Evolutionary conservation across 2,888 invertebrate species (phyloP), one percentile per base, ranked within the genome.

Genomic region (Sesia apiformis): DNA sequence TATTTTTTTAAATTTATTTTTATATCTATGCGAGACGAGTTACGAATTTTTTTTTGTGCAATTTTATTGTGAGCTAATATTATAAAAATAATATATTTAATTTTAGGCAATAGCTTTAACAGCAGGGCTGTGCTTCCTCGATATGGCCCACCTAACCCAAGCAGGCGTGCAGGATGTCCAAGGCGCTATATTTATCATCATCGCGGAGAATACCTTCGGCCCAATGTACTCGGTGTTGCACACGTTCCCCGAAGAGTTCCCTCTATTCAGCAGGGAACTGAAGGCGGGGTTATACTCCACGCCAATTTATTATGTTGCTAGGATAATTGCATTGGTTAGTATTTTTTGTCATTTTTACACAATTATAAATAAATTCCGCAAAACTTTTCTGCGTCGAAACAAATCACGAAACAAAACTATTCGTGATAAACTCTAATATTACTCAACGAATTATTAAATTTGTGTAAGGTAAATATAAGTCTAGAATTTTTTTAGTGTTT

Each of bases 151-250:
- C 0, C 83, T 92, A 0, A 94, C 94, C 51, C 97, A 97, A 78
- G 87, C 92, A 52, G 98, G 96, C 0, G 93, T 98, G 38, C 96
- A 96, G 72, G 95, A 96, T 39, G 93, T 97, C 0, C 96, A 97
- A 75, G 98, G 97, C 4, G 94, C 94, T 0, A 83, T 97, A 4
- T 97, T 97, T 78, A 93, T 97, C 63, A 92, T 97, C 78, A 95
- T 97, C 50, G 93, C 96, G 0, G 97, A 98, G 88, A 96, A 97
- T 72, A 96, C 97, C 0, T 98, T 97, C 81, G 93, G 94, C 55
- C 96, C 97, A 0, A 95, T 98, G 94, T 98, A 98, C 78, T 94
- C 96, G 0, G 95, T 96, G 0, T 88, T 98, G 49, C 93, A 95
- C 63, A 92, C 95, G 67, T 96, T 97, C 71, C 97, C 97, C 0